phyloP scores from a whole-genome alignment of 1,140 invertebrate species.

The Oncopodura yosiiana region DNA sequence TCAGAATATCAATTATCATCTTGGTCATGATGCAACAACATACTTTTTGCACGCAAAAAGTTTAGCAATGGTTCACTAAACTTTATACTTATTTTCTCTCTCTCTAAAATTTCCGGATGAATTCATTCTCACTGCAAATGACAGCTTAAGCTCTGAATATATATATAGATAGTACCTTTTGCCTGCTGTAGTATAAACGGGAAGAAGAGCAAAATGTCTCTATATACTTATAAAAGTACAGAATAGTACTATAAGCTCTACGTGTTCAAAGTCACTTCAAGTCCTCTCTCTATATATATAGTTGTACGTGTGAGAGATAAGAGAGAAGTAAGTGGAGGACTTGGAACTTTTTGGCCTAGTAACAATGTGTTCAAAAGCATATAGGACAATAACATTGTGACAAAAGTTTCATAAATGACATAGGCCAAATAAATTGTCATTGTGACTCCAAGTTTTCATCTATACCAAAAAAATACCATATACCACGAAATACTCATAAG shows the following conservation, averaged over 20 bases:
- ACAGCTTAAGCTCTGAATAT: conserved; percentile 19
- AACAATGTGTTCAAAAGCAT: too few species aligned
- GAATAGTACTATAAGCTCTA: too few species aligned
- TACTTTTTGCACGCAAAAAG: too few species aligned
- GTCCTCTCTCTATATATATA: too few species aligned
- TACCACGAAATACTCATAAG: conserved; percentile 17
- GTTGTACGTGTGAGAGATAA: too few species aligned
- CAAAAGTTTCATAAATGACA: conserved; percentile 31
- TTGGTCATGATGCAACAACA: background rate
- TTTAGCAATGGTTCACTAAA: too few species aligned
- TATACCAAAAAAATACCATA: conserved; percentile 22
- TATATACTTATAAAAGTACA: background rate
- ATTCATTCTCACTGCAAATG: conserved; percentile 32
- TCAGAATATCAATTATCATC: background rate
- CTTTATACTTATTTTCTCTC: background rate
- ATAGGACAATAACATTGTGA: conserved; percentile 18
- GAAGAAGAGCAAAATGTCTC: conserved; percentile 1
- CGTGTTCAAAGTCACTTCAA: too few species aligned
- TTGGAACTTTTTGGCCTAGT: too few species aligned
- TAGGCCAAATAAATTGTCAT: conserved; percentile 30
- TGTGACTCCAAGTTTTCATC: background rate
- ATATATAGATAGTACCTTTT: too few species aligned
- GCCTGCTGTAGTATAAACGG: too few species aligned
- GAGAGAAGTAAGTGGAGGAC: too few species aligned
- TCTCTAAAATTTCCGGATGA: conserved; percentile 23